Conservation (phyloP, 2,113 vertebrate species). For the Brachypodius melanocephalos region DNA sequence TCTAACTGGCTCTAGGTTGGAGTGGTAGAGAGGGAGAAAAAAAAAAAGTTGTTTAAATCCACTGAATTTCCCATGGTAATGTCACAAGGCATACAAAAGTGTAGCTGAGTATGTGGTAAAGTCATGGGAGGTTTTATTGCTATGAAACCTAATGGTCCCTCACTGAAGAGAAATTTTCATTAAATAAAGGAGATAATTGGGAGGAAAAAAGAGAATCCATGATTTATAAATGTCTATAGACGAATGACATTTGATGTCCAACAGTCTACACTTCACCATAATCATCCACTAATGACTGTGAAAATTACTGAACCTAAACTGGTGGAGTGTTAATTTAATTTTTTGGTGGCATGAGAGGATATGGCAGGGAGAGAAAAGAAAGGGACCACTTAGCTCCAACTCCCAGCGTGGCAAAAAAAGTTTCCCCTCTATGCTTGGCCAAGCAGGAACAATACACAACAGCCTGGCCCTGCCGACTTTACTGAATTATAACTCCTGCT, state of each 20-base stretch:
- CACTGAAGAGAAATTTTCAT: slow-evolving; percentile 15
- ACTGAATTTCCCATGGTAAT: slow-evolving; percentile 20
- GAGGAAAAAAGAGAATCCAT: neutral
- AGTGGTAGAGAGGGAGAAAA: neutral
- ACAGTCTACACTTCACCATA: neutral
- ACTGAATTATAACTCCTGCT: slow-evolving; percentile 31
- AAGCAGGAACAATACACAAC: slow-evolving; percentile 52
- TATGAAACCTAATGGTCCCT: slow-evolving; percentile 34
- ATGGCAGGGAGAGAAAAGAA: slow-evolving; percentile 1
- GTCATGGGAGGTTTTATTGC: slow-evolving; percentile 31
- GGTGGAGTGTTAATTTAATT: slow-evolving; percentile 51
- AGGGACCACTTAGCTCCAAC: slow-evolving; percentile 46
- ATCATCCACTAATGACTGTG: slow-evolving; percentile 28
- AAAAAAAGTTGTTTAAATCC: neutral
- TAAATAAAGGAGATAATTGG: slow-evolving; percentile 22
- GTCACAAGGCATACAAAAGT: neutral
- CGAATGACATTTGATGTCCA: neutral
- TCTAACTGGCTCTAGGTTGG: neutral
- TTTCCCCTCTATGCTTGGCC: neutral
- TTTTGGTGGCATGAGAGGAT: neutral
- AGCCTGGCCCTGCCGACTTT: neutral
- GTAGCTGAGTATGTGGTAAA: neutral
- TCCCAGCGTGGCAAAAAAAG: neutral
- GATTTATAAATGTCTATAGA: neutral
- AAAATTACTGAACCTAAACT: neutral